Evolutionary conservation across 1,140 invertebrate species (phyloP).

Genomic region (Brachionus sp.): DNA sequence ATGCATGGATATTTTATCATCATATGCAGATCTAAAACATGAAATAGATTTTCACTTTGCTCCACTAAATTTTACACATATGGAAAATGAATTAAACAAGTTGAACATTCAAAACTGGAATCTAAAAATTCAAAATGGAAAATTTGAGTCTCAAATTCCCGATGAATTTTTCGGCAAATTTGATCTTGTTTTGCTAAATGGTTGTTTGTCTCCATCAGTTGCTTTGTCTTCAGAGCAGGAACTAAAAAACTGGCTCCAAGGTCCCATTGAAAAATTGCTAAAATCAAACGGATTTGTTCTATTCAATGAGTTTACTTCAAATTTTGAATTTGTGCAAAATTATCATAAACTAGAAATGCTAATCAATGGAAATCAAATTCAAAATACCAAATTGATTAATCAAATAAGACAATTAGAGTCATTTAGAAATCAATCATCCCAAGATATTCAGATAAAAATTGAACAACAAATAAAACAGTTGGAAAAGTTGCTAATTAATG

Average conservation of each 20-base stretch:
- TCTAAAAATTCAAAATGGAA: not conserved
- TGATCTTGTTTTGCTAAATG: not conserved
- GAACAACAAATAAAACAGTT: slow-evolving; percentile 28
- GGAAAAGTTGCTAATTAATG: slow-evolving; percentile 6
- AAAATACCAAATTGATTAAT: not conserved
- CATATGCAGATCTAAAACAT: not conserved
- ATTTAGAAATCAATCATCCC: not conserved
- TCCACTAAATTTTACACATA: not conserved
- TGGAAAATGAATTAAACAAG: not conserved
- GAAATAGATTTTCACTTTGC: not conserved
- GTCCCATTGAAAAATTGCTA: not conserved
- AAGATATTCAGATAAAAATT: not conserved
- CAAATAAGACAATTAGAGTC: slow-evolving; percentile 22
- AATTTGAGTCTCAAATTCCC: not conserved
- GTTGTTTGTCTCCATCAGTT: not conserved
- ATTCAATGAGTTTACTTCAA: not conserved
- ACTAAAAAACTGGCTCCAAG: not conserved
- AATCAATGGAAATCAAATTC: not conserved
- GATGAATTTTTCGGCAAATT: not conserved
- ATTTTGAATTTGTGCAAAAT: slow-evolving; percentile 17
- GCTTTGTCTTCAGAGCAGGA: not conserved
- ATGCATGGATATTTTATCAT: not conserved
- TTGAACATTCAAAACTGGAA: not conserved
- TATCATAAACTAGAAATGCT: not conserved
- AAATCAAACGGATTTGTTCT: not conserved